Evolutionary conservation across 2,888 invertebrate species (phyloP).

Genomic region (Abrostola triplasia): DNA sequence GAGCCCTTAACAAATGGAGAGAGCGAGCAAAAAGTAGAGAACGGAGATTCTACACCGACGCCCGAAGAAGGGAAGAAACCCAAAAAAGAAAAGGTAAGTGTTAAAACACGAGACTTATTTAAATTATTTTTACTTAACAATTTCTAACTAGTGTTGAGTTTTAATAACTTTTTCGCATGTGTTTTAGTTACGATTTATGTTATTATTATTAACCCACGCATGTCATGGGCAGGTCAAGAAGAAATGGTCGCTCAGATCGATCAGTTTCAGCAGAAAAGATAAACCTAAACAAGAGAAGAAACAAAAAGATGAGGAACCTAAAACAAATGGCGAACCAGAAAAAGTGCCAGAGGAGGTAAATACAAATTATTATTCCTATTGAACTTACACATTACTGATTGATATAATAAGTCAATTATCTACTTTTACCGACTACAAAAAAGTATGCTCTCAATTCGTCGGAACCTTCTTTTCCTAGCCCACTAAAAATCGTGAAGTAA

Average conservation of each 20-base stretch:
- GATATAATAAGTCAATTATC: no score
- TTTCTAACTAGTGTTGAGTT: constrained; percentile 37
- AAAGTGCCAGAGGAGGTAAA: constrained; percentile 91
- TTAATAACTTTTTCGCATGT: constrained; percentile 57
- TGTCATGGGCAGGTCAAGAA: constrained; percentile 91
- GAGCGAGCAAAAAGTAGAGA: constrained; percentile 79
- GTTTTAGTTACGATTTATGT: constrained; percentile 54
- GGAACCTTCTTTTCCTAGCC: no score
- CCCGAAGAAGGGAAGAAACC: constrained; percentile 89
- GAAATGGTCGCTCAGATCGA: constrained; percentile 96
- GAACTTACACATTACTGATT: neutral
- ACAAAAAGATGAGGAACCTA: constrained; percentile 88
- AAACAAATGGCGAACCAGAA: constrained; percentile 89
- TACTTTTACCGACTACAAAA: no score
- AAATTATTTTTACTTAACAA: constrained; percentile 28
- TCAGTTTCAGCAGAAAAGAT: constrained; percentile 96
- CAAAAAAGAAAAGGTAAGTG: constrained; percentile 89
- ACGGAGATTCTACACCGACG: constrained; percentile 75
- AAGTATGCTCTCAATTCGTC: no score
- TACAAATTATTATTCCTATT: constrained; percentile 23
- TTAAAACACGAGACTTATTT: constrained; percentile 2
- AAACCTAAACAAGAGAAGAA: constrained; percentile 94
- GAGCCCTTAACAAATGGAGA: constrained; percentile 80
- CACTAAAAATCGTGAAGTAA: no score
- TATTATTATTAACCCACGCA: constrained; percentile 66